Base-by-base conservation (phyloP, 2,797 vertebrate species). In the Cyprinella venusta region DNA sequence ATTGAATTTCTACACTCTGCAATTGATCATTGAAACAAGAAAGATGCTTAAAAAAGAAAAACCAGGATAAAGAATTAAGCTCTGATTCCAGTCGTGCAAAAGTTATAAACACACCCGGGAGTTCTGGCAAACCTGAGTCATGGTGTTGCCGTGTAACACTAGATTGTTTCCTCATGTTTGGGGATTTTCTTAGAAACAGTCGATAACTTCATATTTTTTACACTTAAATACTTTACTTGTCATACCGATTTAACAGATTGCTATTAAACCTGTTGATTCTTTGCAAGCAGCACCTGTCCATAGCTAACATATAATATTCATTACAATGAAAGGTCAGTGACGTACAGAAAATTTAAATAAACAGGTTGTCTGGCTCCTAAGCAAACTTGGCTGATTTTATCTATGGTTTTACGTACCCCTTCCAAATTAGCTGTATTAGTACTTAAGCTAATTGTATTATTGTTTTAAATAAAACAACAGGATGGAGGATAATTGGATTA, bases 281-380 rank as follows among this genome's bases (percentile, higher is more conserved):
- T 30, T 26, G 15, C 13, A 15, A 45, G 13, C 33, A 56, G 42
- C 84, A 83, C 52, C 80, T 88, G 83, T 80, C 77, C 24, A n/a
- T 54, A 80, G 54, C 69, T 36, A 80, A 71, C 80, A 50, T 67
- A 80, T 33, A 81, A 75, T 83, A 78, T 88, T 81, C 52, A 85
- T 87, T 82, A 72, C 52, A 7, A 21, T 69, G 56, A 87, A 88
- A 87, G 85, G 76, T 88, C 81, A 87, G 6, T 70, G 86, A 79
- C 36, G 54, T 67, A 79, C 61, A 72, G n/a, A 40, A 33, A 67
- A 48, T n/a, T 16, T 33, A 38, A 36, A 26, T 75, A 63, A 70
- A 42, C 12, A 63, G 6, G 24, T 65, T 70, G 67, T 24, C 24
- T 24, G 54, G 33, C 3, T 69, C n/a, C 21, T 16, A 6, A 52